Conservation (phyloP, 1,140 invertebrate genomes). For the Zaprionus vittiger region DNA sequence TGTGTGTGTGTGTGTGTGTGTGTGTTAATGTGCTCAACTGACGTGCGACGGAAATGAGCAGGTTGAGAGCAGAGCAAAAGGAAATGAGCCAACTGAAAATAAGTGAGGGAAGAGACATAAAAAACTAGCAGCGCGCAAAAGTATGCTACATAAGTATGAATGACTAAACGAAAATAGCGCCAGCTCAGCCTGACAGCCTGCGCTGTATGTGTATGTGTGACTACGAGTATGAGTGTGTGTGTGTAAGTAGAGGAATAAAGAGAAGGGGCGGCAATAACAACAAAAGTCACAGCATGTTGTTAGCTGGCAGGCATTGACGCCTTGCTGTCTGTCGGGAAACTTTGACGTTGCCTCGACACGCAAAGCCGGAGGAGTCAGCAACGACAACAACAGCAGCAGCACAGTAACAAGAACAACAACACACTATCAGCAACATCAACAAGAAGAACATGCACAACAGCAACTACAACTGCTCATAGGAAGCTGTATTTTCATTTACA, state of each 20-base stretch:
- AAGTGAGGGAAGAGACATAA: conserved; percentile 3
- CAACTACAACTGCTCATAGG: conserved; percentile 9
- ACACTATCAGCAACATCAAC: conserved; percentile 27
- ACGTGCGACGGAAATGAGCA: conserved; percentile 61
- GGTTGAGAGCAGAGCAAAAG: conserved; percentile 35
- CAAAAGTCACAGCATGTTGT: conserved; percentile 46
- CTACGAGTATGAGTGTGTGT: not conserved
- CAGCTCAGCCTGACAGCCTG: conserved; percentile 31
- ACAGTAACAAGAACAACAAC: conserved; percentile 34
- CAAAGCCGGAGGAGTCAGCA: conserved; percentile 48
- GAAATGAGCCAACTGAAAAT: conserved; percentile 52
- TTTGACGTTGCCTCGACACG: conserved; percentile 62
- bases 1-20: not conserved
- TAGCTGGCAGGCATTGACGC: conserved; percentile 52
- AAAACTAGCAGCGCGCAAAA: conserved; percentile 49
- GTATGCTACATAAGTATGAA: conserved; percentile 60
- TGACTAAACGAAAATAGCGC: conserved; percentile 52
- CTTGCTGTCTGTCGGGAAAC: conserved; percentile 69
- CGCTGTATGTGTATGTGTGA: not conserved
- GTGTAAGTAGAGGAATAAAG: not conserved
- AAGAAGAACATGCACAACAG: conserved; percentile 18
- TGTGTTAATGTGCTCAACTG: conserved; percentile 13
- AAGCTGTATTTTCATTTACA: conserved; percentile 44
- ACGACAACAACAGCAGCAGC: conserved; percentile 26
- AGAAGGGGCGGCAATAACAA: conserved; percentile 21